Evolutionary conservation across 2,797 vertebrate species (phyloP).

Genomic region (Scleropages formosus): DNA sequence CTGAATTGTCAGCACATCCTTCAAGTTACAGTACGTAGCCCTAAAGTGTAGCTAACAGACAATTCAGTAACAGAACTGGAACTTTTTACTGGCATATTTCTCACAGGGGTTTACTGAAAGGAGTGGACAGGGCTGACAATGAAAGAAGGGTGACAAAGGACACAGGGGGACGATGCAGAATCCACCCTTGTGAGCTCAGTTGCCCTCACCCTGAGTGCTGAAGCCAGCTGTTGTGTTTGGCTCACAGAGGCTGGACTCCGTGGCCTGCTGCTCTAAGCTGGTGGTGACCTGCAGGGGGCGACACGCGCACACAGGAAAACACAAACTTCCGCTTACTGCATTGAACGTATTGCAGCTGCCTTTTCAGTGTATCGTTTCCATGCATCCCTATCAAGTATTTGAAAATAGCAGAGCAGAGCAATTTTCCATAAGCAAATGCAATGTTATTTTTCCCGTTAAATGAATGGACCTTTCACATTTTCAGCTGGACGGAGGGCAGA

Average conservation of each 20-base stretch:
- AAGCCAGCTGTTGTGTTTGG: conserved; percentile 72
- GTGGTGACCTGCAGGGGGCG: conserved; percentile 59
- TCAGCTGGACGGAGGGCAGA: not conserved
- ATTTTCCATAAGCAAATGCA: not conserved
- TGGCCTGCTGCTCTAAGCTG: conserved; percentile 71
- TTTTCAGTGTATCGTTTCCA: not conserved
- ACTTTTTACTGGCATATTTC: no score
- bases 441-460: not conserved
- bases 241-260: conserved; percentile 75
- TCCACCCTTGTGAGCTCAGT: not conserved
- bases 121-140: no score
- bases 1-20: no score
- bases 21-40: no score
- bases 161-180: no score
- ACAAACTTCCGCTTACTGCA: not conserved
- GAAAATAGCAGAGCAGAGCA: no score
- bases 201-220: conserved; percentile 80
- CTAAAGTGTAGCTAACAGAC: no score
- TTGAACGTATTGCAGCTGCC: not conserved
- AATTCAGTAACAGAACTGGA: no score
- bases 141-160: no score
- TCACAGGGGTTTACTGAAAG: no score
- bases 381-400: not conserved
- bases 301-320: not conserved
- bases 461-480: not conserved